phyloP scores from a whole-genome alignment of 2,888 invertebrate genomes.

The Ornithoptera alexandrae region DNA sequence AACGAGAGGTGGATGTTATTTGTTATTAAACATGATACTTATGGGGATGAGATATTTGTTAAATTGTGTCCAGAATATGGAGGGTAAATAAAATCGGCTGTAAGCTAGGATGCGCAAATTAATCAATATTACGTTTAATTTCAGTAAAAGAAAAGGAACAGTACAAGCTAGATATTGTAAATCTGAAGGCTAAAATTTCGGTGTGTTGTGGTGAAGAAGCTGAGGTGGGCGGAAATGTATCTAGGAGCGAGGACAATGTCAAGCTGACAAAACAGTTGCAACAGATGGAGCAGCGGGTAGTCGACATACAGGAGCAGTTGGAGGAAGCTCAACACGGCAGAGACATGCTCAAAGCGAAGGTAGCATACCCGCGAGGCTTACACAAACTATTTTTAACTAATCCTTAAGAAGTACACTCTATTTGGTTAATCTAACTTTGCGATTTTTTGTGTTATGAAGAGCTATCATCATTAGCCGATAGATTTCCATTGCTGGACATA shows the following conservation, averaged over 20 bases:
- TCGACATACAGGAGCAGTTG: slow-evolving; percentile 71
- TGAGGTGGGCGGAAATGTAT: slow-evolving; percentile 41
- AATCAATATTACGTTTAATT: slow-evolving; percentile 29
- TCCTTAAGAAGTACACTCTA: no score
- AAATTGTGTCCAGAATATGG: no score
- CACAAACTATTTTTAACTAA: no score
- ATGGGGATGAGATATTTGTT: no score
- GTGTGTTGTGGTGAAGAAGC: slow-evolving; percentile 56
- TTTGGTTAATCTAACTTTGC: no score
- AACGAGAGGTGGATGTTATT: no score
- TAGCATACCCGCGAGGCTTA: slow-evolving; percentile 31
- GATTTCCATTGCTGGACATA: no score
- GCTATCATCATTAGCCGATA: no score
- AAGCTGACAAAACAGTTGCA: slow-evolving; percentile 71
- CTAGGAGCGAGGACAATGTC: slow-evolving; percentile 33
- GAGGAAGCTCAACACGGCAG: slow-evolving; percentile 76
- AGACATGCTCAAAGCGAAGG: slow-evolving; percentile 70
- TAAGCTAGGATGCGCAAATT: background rate
- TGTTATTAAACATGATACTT: no score
- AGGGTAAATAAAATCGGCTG: background rate
- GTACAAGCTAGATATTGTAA: slow-evolving; percentile 60
- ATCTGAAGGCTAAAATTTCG: slow-evolving; percentile 63
- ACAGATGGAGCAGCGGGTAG: slow-evolving; percentile 74
- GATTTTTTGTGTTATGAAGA: no score
- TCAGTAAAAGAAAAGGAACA: slow-evolving; percentile 69